These are phyloP conservation scores for Melanophora roralis DNA, from an alignment of 2,888 invertebrate species.

Conservation along the genomic window DNA sequence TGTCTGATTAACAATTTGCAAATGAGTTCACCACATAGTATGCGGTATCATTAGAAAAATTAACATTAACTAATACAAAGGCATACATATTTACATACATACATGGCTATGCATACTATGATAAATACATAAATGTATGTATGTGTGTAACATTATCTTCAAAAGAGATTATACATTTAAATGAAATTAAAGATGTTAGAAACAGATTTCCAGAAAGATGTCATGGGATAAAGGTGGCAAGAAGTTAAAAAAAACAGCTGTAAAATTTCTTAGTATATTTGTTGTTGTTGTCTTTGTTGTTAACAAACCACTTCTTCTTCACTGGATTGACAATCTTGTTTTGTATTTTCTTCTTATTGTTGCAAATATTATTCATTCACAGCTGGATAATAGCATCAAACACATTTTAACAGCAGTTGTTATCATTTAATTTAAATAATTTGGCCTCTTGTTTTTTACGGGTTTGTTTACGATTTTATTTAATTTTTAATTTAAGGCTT, in stretches of 20 bases:
- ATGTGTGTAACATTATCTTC: slow-evolving; percentile 1
- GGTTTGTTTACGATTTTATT: no score
- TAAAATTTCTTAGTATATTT: not conserved
- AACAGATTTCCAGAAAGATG: not conserved
- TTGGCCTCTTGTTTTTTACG: no score
- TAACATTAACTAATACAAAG: not conserved
- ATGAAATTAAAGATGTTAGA: not conserved
- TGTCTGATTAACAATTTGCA: not conserved
- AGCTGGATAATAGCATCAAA: not conserved
- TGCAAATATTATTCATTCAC: not conserved
- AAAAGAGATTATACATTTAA: not conserved
- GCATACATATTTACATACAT: not conserved
- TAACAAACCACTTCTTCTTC: not conserved
- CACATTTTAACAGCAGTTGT: not conserved
- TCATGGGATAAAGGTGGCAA: not conserved
- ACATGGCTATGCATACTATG: no score
- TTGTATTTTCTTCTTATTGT: not conserved
- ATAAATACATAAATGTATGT: not conserved
- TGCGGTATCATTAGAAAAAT: slow-evolving; percentile 19
- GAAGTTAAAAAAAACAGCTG: slow-evolving; percentile 21
- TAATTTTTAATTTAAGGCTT: no score
- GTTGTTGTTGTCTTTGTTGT: not conserved
- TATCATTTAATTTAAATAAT: not conserved
- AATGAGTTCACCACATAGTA: slow-evolving; percentile 18
- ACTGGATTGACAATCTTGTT: slow-evolving; percentile 25